Evolutionary conservation across 2,888 invertebrate genomes (phyloP).

Genomic region (Limnephilus rhombicus): DNA sequence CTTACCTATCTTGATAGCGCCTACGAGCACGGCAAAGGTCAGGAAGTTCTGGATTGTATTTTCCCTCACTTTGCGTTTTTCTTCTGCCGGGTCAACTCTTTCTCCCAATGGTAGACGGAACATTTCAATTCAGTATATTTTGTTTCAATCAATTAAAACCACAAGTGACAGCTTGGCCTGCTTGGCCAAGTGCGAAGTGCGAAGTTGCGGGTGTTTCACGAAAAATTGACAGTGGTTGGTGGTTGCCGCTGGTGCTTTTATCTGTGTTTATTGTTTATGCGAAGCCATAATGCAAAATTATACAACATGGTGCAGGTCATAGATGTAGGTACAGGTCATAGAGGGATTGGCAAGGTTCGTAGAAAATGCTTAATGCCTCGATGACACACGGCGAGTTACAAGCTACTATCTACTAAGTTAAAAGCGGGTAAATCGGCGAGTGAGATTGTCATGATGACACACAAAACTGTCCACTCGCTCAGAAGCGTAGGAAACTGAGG

Average conservation of each 20-base stretch:
- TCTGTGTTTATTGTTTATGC: not conserved
- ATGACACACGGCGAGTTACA: no score
- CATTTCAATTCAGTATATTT: constrained; percentile 68
- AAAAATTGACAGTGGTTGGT: no score
- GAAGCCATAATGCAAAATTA: not conserved
- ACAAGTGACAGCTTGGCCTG: not conserved
- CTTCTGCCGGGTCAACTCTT: constrained; percentile 75
- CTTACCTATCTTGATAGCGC: constrained; percentile 74
- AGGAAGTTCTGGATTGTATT: constrained; percentile 75
- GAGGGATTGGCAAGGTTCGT: no score
- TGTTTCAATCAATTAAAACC: not conserved
- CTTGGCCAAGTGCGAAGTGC: no score
- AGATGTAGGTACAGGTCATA: not conserved
- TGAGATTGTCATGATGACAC: no score
- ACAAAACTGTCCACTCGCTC: no score
- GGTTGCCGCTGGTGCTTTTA: not conserved
- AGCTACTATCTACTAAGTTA: no score
- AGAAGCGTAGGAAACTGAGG: no score
- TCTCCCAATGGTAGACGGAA: constrained; percentile 76
- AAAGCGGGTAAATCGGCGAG: no score
- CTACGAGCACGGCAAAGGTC: constrained; percentile 75
- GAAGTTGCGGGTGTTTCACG: no score
- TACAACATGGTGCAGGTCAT: not conserved
- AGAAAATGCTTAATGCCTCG: no score
- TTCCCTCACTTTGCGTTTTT: constrained; percentile 75